Evolutionary conservation across 2,888 invertebrate genomes (phyloP).

Genomic region (Hipparchia semele): DNA sequence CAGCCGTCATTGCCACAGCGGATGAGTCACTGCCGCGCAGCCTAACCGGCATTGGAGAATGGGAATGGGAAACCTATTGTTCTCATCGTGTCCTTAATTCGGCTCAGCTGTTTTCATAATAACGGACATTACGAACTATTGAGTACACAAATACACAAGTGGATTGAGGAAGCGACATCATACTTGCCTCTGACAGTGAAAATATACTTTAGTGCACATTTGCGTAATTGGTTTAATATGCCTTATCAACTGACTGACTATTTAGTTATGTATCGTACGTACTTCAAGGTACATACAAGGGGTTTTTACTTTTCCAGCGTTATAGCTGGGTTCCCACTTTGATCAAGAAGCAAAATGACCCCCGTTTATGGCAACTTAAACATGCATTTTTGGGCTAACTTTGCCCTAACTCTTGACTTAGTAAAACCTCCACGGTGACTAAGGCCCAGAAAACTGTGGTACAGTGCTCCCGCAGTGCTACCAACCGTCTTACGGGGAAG

Average conservation of each 20-base stretch:
- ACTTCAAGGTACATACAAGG: no score
- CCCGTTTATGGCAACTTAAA: no score
- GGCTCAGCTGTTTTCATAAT: conserved; percentile 52
- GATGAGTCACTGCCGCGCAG: conserved; percentile 68
- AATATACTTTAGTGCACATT: not conserved
- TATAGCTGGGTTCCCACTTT: no score
- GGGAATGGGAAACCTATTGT: conserved; percentile 75
- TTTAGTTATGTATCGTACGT: no score
- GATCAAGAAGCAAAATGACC: no score
- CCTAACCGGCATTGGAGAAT: conserved; percentile 50
- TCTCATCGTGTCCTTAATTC: conserved; percentile 62
- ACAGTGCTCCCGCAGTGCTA: no score
- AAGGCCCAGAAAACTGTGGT: no score
- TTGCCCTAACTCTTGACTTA: no score
- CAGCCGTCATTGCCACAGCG: conserved; percentile 73
- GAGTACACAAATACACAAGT: conserved; percentile 28
- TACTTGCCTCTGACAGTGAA: not conserved
- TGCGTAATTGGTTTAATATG: not conserved
- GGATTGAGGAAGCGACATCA: conserved; percentile 20
- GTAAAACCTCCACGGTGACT: no score
- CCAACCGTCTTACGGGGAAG: no score
- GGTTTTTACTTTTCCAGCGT: not conserved
- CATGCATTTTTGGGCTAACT: no score
- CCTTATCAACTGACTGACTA: no score
- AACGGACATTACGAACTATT: conserved; percentile 32